Conservation (phyloP, 2,797 vertebrate genomes). For the Cyprinella venusta region DNA sequence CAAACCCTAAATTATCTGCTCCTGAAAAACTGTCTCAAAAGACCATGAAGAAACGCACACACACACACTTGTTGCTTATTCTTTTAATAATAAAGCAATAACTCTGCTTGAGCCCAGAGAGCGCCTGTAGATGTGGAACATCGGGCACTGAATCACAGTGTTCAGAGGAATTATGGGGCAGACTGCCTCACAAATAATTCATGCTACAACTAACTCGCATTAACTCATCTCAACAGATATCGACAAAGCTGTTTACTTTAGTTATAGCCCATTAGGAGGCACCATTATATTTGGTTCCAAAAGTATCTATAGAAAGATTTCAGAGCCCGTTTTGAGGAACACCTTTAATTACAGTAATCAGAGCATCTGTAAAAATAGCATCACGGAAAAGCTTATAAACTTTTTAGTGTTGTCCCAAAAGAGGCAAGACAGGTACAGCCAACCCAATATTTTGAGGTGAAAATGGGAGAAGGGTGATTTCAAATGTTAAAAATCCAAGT, state of each 20-base stretch:
- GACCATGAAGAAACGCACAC: not conserved
- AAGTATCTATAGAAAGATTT: not conserved
- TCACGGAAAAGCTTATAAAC: not conserved
- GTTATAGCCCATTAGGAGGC: slow-evolving; percentile 4
- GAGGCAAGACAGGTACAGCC: not conserved
- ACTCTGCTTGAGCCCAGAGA: slow-evolving; percentile 6
- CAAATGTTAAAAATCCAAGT: not conserved
- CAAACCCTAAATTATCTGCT: not conserved
- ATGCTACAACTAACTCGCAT: slow-evolving; percentile 28
- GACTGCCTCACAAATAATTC: slow-evolving; percentile 33
- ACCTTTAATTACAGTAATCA: not conserved
- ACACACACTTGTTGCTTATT: not conserved
- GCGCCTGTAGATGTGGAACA: slow-evolving; percentile 5
- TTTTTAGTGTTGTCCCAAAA: not conserved
- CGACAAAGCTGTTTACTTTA: slow-evolving; percentile 26
- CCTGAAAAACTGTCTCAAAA: not conserved
- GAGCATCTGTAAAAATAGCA: not conserved
- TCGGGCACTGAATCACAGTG: slow-evolving; percentile 14
- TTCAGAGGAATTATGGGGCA: slow-evolving; percentile 42
- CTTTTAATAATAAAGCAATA: slow-evolving; percentile 29
- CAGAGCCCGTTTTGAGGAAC: not conserved
- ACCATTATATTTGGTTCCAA: not conserved
- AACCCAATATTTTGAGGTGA: not conserved
- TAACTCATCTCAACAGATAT: slow-evolving; percentile 31
- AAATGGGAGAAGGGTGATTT: not conserved